Evolutionary conservation across 2,113 vertebrate species (phyloP), one percentile per base, ranked within the genome.

Genomic region (Edolisoma coerulescens): DNA sequence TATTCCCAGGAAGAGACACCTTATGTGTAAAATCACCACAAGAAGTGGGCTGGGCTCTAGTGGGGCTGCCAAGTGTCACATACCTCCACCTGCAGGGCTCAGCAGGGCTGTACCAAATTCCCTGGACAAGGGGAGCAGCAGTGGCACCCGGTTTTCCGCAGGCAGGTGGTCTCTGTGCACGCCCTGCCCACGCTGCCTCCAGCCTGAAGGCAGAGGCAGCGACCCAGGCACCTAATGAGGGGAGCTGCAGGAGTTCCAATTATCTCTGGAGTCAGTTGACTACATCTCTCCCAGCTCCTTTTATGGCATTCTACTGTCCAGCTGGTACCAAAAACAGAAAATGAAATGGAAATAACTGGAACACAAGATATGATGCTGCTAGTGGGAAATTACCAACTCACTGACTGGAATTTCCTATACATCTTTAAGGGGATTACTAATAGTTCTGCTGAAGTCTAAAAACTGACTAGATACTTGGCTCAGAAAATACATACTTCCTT

Each of bases 111-210:
- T 7, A 10, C 22, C 1, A 6, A 60, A 39, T 45, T 45, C 23
- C 83, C 42, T 0, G 4, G 37, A 6, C 15, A 2, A 19, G 30
- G 37, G 7, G 10, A 16, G 6, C 28, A 44, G 52, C 0, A 0
- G 16, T 13, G 27, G 54, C 33, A 37, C 13, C 24, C 27, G 13
- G 67, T 13, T 91, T 15, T 23, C 41, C 6, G 4, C 68, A 52
- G 54, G 61, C 16, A 8, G 53, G 17, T 1, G 2, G 11, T 28
- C 33, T 15, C 70, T 3, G 6, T 10, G 41, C 42, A 11, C 7
- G 1, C 47, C 76, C 61, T 76, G 86, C 89, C 71, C 6, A 1
- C 2, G 1, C 50, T 50, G 80, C 65, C 79, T 35, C 24, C 59
- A 37, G 53, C 32, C 69, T 11, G 30, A 28, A 8, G 28, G 78